phyloP scores from a whole-genome alignment of 2,888 invertebrate species.

The Pammene aurita region DNA sequence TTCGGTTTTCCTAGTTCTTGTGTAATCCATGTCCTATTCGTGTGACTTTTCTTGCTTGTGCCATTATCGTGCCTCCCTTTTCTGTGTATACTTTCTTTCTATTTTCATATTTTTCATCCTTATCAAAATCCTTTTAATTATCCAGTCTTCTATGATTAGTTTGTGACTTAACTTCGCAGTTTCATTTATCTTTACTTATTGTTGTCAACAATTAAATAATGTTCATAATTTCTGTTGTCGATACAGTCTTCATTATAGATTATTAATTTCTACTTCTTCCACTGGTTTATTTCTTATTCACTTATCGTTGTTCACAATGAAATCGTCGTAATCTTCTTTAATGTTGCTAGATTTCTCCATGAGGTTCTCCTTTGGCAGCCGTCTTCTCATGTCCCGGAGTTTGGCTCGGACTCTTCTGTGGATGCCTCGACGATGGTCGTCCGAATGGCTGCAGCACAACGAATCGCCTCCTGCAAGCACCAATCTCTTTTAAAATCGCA shows the following conservation, averaged over 20 bases:
- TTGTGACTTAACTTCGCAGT: too few relatives aligned
- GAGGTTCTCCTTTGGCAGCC: slow-evolving; percentile 69
- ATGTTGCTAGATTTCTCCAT: slow-evolving; percentile 53
- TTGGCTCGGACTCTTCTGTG: slow-evolving; percentile 65
- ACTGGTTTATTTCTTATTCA: slow-evolving; percentile 8
- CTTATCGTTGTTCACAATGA: slow-evolving; percentile 76
- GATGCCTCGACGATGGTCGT: slow-evolving; percentile 69
- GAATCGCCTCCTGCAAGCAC: slow-evolving; percentile 77
- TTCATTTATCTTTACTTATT: background rate
- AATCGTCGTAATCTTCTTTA: slow-evolving; percentile 71
- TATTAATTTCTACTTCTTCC: slow-evolving; percentile 7
- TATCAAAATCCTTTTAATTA: background rate
- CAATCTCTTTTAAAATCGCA: slow-evolving; percentile 61
- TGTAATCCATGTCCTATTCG: too few relatives aligned
- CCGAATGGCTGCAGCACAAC: slow-evolving; percentile 59
- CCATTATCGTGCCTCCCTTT: too few relatives aligned
- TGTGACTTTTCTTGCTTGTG: too few relatives aligned
- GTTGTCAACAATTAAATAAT: background rate
- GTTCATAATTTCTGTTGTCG: too few relatives aligned
- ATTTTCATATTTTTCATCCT: too few relatives aligned
- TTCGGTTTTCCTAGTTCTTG: too few relatives aligned
- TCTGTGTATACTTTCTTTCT: too few relatives aligned
- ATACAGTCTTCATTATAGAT: background rate
- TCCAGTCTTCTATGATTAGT: background rate
- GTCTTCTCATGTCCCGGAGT: slow-evolving; percentile 60